Percentiles rank a stretch among this genome's conserved stretches.
These are phyloP conservation scores for Polydrusus tereticollis DNA, from an alignment of 2,888 invertebrate genomes.

Conservation along the genomic window DNA sequence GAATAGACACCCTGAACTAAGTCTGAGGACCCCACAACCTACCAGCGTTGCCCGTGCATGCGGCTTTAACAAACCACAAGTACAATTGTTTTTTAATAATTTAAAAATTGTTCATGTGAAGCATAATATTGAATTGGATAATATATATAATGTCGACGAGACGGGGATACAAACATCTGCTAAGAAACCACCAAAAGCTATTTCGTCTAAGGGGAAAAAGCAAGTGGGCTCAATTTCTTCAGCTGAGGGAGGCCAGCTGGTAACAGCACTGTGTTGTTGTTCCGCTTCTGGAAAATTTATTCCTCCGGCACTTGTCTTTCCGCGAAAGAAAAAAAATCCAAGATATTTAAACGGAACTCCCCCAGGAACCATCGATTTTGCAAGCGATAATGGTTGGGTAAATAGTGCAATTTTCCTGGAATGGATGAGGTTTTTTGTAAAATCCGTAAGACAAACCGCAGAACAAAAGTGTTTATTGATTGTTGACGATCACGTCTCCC, in stretches of 20 bases:
- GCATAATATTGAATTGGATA: no score
- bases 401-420: conserved; percentile 4
- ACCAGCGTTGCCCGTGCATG: no score
- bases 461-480: conserved; percentile 10
- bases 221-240: not conserved
- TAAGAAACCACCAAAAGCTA: conserved; percentile 8
- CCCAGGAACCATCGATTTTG: conserved; percentile 2
- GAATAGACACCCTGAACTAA: no score
- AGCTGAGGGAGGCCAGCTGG: not conserved
- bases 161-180: conserved; percentile 8
- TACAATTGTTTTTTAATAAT: no score
- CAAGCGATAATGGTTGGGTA: conserved; percentile 3
- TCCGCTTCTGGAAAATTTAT: conserved; percentile 20
- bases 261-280: not conserved
- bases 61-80: no score
- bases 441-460: not conserved
- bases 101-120: no score
- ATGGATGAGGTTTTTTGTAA: not conserved
- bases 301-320: not conserved
- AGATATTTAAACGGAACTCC: conserved; percentile 10
- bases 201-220: conserved; percentile 5
- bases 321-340: conserved; percentile 12
- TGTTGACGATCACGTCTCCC: no score
- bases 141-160: no score
- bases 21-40: no score